Evolutionary conservation across 2,797 vertebrate species (phyloP).

Genomic region (Acrossocheilus wenchowensis): DNA sequence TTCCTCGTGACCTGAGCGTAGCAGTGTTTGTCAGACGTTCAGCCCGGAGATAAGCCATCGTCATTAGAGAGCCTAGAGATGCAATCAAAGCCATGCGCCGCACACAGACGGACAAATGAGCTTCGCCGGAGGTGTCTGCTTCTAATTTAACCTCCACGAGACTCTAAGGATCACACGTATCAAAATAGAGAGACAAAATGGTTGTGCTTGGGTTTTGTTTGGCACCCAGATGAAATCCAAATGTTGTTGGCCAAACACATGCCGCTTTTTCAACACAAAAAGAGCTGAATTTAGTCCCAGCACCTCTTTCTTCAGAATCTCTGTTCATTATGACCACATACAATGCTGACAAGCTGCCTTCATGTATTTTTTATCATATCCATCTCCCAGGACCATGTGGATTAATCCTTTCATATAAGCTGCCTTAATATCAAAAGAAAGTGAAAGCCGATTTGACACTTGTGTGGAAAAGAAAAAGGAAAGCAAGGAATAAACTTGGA

Average conservation of each 20-base stretch:
- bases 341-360: constrained; percentile 16
- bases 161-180: constrained; percentile 8
- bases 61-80: constrained; percentile 30
- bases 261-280: background rate
- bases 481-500: background rate
- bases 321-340: background rate
- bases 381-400: constrained; percentile 14
- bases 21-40: constrained; percentile 29
- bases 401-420: constrained; percentile 33
- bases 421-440: constrained; percentile 43
- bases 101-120: constrained; percentile 22
- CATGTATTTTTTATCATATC: constrained; percentile 36
- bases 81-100: constrained; percentile 12
- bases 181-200: constrained; percentile 14
- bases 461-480: constrained; percentile 27
- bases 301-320: constrained; percentile 3
- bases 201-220: constrained; percentile 32
- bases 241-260: background rate
- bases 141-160: constrained; percentile 26
- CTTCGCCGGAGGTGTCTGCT: constrained; percentile 21
- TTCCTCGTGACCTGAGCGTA: constrained; percentile 34
- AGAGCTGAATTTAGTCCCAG: background rate
- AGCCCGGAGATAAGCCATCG: constrained; percentile 37
- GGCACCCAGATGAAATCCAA: constrained; percentile 43
- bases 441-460: constrained; percentile 24